These are phyloP conservation scores for Troides helena DNA, from an alignment of 2,888 invertebrate species.

Conservation along the genomic window DNA sequence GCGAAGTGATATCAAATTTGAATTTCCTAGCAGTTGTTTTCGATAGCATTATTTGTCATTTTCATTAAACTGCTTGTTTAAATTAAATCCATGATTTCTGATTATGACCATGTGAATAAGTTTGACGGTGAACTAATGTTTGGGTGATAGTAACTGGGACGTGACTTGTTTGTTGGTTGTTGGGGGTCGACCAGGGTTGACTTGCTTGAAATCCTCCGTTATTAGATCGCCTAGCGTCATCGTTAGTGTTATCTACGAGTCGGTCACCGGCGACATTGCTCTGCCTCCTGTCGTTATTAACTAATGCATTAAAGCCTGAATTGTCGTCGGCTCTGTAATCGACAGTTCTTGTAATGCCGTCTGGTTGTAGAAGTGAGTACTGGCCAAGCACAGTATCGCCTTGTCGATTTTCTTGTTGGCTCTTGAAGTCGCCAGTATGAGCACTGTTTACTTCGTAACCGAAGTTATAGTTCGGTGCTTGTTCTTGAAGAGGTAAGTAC, in stretches of 20 bases:
- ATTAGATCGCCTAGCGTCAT: constrained; percentile 6
- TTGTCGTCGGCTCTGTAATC: constrained; percentile 76
- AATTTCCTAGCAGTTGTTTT: no score
- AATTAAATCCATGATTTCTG: constrained; percentile 53
- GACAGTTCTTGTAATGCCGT: constrained; percentile 71
- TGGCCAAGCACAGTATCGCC: constrained; percentile 72
- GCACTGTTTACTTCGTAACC: constrained; percentile 73
- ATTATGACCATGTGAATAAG: constrained; percentile 47
- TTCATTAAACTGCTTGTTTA: no score
- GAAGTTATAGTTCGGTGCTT: constrained; percentile 69
- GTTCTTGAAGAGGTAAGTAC: constrained; percentile 28
- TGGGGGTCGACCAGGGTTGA: constrained; percentile 5
- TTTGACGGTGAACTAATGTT: constrained; percentile 59
- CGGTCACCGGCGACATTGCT: constrained; percentile 10
- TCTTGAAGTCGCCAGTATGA: constrained; percentile 74
- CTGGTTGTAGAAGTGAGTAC: constrained; percentile 73
- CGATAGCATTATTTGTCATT: no score
- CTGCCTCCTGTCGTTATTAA: constrained; percentile 53
- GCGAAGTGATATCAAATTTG: no score
- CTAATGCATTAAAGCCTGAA: constrained; percentile 72
- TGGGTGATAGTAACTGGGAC: constrained; percentile 55
- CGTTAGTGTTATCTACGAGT: constrained; percentile 11
- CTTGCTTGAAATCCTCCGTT: constrained; percentile 13
- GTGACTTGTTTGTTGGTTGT: constrained; percentile 36
- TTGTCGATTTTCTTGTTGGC: constrained; percentile 67